Evolutionary conservation across 2,113 vertebrate species (phyloP).

Genomic region (Puffinus mauretanicus): DNA sequence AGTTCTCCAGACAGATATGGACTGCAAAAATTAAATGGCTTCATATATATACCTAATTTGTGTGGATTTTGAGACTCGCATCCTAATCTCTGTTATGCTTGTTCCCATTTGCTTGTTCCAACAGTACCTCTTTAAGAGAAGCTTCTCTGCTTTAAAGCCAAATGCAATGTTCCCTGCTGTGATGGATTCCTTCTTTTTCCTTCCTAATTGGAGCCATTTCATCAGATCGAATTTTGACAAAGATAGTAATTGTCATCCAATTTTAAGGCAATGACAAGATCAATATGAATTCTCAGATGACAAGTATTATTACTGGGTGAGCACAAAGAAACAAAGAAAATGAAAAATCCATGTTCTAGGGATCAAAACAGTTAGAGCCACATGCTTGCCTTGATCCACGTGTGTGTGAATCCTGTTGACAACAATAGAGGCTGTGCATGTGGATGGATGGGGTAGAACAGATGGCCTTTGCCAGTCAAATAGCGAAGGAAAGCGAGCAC

Average conservation of each 20-base stretch:
- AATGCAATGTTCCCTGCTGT: constrained; percentile 12
- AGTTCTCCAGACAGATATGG: background rate
- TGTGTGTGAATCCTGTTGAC: constrained; percentile 40
- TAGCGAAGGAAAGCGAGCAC: constrained; percentile 54
- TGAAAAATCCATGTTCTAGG: constrained; percentile 62
- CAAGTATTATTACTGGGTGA: constrained; percentile 51
- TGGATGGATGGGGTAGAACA: constrained; percentile 53
- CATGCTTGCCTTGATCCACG: constrained; percentile 35
- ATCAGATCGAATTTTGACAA: constrained; percentile 67
- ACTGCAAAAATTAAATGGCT: background rate
- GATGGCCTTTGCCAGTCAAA: constrained; percentile 63
- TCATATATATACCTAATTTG: background rate
- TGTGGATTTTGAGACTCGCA: background rate
- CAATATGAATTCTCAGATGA: constrained; percentile 64
- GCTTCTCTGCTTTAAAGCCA: constrained; percentile 6
- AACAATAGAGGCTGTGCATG: constrained; percentile 35
- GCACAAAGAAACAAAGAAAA: constrained; percentile 57
- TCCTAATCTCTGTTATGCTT: background rate
- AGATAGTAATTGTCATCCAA: constrained; percentile 69
- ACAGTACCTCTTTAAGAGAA: constrained; percentile 8
- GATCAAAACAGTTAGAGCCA: constrained; percentile 42
- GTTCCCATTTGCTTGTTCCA: background rate
- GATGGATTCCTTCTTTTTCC: constrained; percentile 65
- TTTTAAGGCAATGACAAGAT: constrained; percentile 65
- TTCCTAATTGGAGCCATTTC: constrained; percentile 65